Evolutionary conservation across 2,888 invertebrate species (phyloP), one percentile per base, ranked within the genome.

Genomic region (Thereva nobilitata): DNA sequence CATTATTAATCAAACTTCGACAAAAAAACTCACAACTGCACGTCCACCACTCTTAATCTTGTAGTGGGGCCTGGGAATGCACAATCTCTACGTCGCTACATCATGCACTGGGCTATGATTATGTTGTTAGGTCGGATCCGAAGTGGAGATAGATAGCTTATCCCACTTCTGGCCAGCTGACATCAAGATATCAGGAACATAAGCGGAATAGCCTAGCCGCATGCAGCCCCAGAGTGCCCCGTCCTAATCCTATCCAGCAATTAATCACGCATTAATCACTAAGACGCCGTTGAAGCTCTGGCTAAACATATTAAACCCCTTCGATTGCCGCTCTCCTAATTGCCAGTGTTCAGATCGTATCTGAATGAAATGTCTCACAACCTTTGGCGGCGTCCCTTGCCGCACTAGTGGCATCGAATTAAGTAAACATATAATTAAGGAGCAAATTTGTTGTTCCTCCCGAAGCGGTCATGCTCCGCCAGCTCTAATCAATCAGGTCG

Each of bases 361-460:
- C 53, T 12, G 7, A 5, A 23, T 4, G 40, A 38, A 40, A 38
- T 53, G 38, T 37, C 53, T 10, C 40, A 38, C 10, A 37, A 4
- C 10, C 9, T 49, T 7, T 7, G 37, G 5, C 12, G 8, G 9
- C 9, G n/a, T 4, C 34, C 45, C 34, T 7, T 23, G 12, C 45
- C 44, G 35, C 54, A 9, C 37, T 38, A 37, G 23, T 64, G 41
- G 54, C 45, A 64, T 64, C 64, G 53, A 42, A 50, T 54, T 64
- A 53, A 37, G 53, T 53, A 54, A 64, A 64, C 64, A 34, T 53
- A 41, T 45, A 54, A 44, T 64, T 64, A 64, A 53, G 45, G 41
- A 45, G n/a, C 37, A 44, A 42, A 64, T 64, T 64, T 64, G 64
- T 64, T 37, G 53, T 64, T 44, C 64, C 37, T 53, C 12, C 45